Base-by-base conservation (phyloP, 1,140 invertebrate species). In the Chironomus tepperi region DNA sequence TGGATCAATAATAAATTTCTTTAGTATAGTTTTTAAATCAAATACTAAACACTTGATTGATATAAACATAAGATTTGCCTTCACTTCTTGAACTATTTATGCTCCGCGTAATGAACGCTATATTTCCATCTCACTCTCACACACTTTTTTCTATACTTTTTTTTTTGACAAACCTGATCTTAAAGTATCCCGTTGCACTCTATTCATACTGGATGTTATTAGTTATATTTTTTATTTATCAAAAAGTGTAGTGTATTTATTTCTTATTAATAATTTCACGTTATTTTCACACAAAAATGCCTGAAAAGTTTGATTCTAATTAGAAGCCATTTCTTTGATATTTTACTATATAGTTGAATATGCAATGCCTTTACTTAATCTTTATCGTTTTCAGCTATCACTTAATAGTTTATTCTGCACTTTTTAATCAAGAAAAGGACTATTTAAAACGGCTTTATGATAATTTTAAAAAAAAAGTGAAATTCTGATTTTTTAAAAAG, bases 101-200 rank as follows among this genome's bases (percentile, higher is more conserved):
- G n/a, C 47, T 57, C 7, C 9, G n/a, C 47, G n/a, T 57, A n/a
- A 10, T n/a, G 47, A 57, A 57, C 47, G n/a, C 47, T 12, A n/a
- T n/a, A 57, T 57, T 57, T 57, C 10, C 9, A 57, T 57, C n/a
- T 57, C 47, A 57, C 47, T 57, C 47, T n/a, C n/a, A 57, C 9
- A 57, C 24, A 34, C 24, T 34, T 34, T 34, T 34, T 34, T 34
- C 24, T 34, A 2, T 34, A 34, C 24, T 34, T 34, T 57, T 47
- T 47, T 3, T 16, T 70, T 3, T 10, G 18, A 70, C 65, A 70
- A 70, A 70, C 65, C 65, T 70, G 65, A 70, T 70, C 18, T 70
- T 70, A 70, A 7, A 2, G 65, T 70, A 7, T 70, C 65, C 18
- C 65, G n/a, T 70, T 16, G 18, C 9, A 9, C 18, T 16, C 65